Evolutionary conservation across 2,113 vertebrate species (phyloP), one percentile per base, ranked within the genome.

Genomic region (Melospiza georgiana): DNA sequence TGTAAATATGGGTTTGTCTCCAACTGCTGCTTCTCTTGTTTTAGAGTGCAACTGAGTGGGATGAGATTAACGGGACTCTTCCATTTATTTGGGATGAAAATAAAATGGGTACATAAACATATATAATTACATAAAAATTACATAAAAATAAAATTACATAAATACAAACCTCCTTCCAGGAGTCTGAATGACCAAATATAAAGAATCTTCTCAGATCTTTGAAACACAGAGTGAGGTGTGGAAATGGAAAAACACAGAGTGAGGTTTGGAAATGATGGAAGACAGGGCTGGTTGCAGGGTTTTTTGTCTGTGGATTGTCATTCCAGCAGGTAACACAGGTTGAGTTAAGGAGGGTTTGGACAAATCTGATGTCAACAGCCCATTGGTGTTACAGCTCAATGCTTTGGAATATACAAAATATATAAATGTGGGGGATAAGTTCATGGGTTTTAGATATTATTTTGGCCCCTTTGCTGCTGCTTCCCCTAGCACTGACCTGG

Each of bases 251-350:
- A n/a, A 22, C 0, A 1, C 3, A n/a, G n/a, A n/a, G n/a, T n/a
- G n/a, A n/a, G n/a, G 2, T 66, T 62, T 66, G 71, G 69, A 73
- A 82, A 51, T 41, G 24, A 78, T 91, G 87, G 66, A 94, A 93
- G 77, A 39, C 66, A 30, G 69, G 52, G 41, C 61, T 84, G 65
- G 8, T 86, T 59, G 37, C 4, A 10, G 63, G 46, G 31, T 39
- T 57, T 57, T 65, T 41, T 41, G 49, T 1, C 35, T 51, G 12
- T 46, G 48, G 33, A 2, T 43, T 46, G 10, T 16, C 28, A 11
- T n/a, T 62, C 23, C 25, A 46, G 59, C 68, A 78, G 66, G 11
- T 43, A 28, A 12, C 35, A 21, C 3, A 49, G 19, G 12, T 35
- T 31, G 23, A 51, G 5, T 43, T 31, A 4, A 13, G 52, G 65